These are phyloP conservation scores for Drosophila seguyi DNA, from an alignment of 1,140 invertebrate species.

Conservation along the genomic window DNA sequence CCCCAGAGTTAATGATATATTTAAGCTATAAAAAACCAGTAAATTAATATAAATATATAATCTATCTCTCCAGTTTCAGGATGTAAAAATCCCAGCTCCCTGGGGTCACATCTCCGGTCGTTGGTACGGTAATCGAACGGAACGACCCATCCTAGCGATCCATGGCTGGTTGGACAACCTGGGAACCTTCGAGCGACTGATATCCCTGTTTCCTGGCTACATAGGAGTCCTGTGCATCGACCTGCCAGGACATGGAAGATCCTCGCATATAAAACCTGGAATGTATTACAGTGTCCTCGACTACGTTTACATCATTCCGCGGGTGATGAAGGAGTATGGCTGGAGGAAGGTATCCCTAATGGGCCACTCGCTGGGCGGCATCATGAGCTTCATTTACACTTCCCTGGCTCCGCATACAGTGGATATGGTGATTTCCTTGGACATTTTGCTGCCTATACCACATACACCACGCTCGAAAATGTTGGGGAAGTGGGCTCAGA, in stretches of 20 bases:
- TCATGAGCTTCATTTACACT: constrained; percentile 86
- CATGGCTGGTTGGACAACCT: constrained; percentile 92
- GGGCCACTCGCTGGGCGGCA: constrained; percentile 89
- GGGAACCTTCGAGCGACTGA: constrained; percentile 89
- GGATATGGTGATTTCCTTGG: constrained; percentile 88
- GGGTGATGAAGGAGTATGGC: constrained; percentile 87
- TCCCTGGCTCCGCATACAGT: constrained; percentile 87
- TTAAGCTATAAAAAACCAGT: no score
- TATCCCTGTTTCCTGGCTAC: constrained; percentile 87
- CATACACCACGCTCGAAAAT: fast-evolving
- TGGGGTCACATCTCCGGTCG: constrained; percentile 89
- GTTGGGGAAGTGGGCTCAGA: neutral
- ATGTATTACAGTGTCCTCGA: constrained; percentile 87
- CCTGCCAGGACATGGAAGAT: constrained; percentile 90
- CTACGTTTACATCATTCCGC: constrained; percentile 86
- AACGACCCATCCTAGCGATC: constrained; percentile 88
- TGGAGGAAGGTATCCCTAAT: constrained; percentile 89
- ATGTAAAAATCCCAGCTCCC: constrained; percentile 88
- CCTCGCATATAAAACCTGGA: constrained; percentile 87
- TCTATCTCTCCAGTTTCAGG: constrained; percentile 80
- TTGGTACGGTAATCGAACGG: constrained; percentile 88
- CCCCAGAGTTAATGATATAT: no score
- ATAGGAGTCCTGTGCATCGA: constrained; percentile 89
- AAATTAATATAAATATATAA: neutral
- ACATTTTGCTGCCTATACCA: constrained; percentile 86